Evolutionary conservation across 2,113 vertebrate genomes (phyloP), one percentile per base, ranked within the genome.

Genomic region (Pterophyllum scalare): DNA sequence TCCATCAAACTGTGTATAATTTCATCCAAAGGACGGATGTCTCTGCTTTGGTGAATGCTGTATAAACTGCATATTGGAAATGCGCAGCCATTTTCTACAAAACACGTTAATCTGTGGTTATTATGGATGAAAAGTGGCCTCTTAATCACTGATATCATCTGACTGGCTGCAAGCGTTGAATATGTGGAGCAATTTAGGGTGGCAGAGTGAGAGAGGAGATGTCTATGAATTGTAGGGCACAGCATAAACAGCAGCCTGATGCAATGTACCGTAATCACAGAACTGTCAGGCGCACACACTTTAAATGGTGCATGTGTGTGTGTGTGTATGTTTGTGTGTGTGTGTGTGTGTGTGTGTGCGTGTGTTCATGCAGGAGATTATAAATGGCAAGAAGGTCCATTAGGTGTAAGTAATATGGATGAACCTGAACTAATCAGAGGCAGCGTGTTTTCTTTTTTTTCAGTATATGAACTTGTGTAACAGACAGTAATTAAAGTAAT

Each of bases 221-320:
- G 59, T 57, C 77, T 75, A 64, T 84, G 75, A 82, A 82, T 60
- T 70, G 72, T 57, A 59, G 22, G 81, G 84, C 8, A 26, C 22
- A 5, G 59, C 80, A 83, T 35, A 87, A 91, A 89, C 81, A 79
- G 82, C 65, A 35, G 82, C 10, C 83, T 93, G 85, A 91, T 87
- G 92, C 88, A 93, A 93, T 13, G 17, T 38, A 70, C 76, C 82
- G 92, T 81, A 94, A 93, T 82, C 67, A 38, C 65, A 24, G 54
- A n/a, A 60, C 81, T 84, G 86, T 88, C 82, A 78, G 75, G 82
- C 74, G 82, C 74, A 52, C 80, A 85, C 80, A 87, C 65, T 80
- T 59, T 60, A 59, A 75, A 64, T 60, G 26, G 70, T 31, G 35
- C 6, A 9, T 9, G 35, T 38, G 35, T 38, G 35, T 38, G 8